phyloP scores from a whole-genome alignment of 2,113 vertebrate species.

The Anarrhichthys ocellatus region DNA sequence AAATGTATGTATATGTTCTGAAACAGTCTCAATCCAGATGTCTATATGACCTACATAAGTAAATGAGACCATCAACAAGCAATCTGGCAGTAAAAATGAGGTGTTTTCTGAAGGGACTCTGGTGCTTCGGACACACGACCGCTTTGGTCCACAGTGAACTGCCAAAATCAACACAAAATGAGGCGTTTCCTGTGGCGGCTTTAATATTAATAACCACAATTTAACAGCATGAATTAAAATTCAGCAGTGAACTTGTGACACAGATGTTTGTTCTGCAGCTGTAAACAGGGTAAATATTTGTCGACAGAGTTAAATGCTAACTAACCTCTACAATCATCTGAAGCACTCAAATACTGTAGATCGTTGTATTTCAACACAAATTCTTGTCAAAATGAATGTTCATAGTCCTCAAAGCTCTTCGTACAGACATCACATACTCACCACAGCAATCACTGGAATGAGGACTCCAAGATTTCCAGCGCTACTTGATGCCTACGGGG shows the following conservation, averaged over 20 bases:
- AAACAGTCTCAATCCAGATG: not conserved
- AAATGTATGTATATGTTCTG: not conserved
- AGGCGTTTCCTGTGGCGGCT: not conserved
- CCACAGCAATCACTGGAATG: constrained; percentile 98
- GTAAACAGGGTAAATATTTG: constrained; percentile 90
- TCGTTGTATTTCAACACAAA: constrained; percentile 15
- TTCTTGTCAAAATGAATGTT: not conserved
- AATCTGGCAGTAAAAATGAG: not conserved
- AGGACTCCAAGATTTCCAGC: constrained; percentile 97
- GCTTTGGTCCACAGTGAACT: too few species aligned
- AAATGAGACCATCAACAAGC: not conserved
- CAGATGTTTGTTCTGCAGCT: constrained; percentile 80
- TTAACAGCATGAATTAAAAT: not conserved
- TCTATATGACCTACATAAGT: not conserved
- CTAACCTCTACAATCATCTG: constrained; percentile 60
- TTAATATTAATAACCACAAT: not conserved
- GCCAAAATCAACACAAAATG: not conserved
- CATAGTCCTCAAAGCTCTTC: not conserved
- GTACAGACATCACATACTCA: constrained; percentile 78
- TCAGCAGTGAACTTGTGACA: constrained; percentile 22
- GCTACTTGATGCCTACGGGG: constrained; percentile 92
- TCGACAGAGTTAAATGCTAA: constrained; percentile 87
- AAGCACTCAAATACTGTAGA: constrained; percentile 13
- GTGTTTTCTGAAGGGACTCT: not conserved
- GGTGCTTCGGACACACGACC: not conserved